Conservation (phyloP, 2,113 vertebrate species). For the Pedionomus torquatus region DNA sequence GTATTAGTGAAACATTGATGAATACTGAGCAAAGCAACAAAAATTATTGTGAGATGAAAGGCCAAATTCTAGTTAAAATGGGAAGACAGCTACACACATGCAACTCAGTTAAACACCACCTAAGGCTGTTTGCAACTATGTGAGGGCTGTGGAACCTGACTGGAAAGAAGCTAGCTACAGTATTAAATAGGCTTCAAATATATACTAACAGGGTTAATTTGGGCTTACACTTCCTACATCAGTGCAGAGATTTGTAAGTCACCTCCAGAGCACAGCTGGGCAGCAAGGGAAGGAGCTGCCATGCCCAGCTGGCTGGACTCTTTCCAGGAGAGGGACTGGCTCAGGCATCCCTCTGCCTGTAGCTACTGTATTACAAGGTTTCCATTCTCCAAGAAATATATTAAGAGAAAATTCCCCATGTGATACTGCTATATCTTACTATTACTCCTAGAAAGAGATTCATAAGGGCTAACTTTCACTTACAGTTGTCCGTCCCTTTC, state of each 20-base stretch:
- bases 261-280: neutral
- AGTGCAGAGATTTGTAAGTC: neutral
- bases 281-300: neutral
- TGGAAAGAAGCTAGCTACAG: neutral
- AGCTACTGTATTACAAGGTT: accelerated
- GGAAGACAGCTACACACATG: neutral
- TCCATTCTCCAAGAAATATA: neutral
- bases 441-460: neutral
- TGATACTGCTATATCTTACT: neutral
- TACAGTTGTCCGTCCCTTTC: neutral
- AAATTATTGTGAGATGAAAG: neutral
- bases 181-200: neutral
- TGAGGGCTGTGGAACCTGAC: neutral
- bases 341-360: neutral
- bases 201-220: neutral
- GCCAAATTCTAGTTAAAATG: neutral
- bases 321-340: neutral
- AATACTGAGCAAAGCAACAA: neutral
- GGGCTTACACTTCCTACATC: neutral
- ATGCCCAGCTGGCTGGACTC: neutral
- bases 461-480: neutral
- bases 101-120: neutral
- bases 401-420: neutral
- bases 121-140: neutral
- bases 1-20: neutral